Base-by-base conservation (phyloP, 2,797 vertebrate genomes). In the Macropodus opercularis region DNA sequence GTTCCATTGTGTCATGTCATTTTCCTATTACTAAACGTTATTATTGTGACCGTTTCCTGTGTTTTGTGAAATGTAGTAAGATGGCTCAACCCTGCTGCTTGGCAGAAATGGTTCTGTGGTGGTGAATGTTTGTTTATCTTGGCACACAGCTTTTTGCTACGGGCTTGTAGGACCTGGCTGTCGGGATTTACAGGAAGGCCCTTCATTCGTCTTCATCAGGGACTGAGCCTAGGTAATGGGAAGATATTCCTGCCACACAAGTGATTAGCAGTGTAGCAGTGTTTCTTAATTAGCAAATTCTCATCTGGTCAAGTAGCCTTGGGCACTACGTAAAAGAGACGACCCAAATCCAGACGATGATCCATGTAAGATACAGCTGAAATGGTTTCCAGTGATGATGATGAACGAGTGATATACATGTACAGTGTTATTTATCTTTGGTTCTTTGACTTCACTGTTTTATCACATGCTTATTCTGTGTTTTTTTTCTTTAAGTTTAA, bases 171-270 rank as follows among this genome's bases (percentile, higher is more conserved):
- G 73, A 81, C 77, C 71, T 59, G 66, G 74, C 75, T 77, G 79
- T 75, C 71, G 80, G 69, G 62, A 65, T 84, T 81, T 81, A 77
- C 65, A 61, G 62, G 49, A 49, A 65, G 76, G 63, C 50, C 50
- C 51, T 77, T 67, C 74, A 79, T 88, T 88, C 72, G 71, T 86
- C 81, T 87, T 73, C 79, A 80, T 85, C 83, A 63, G 60, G 54
- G 64, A 42, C 76, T 56, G 57, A 78, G 76, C 60, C 46, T 40
- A 55, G 54, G 60, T 84, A 81, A 87, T 83, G 76, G 81, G 76
- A 71, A 69, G 56, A 54, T 72, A 84, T 72, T 61, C 71, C 68
- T 75, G 73, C 72, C 66, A 55, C 55, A 66, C 11, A 66, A 77
- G 58, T 79, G 73, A 83, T 87, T 75, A 63, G 49, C 79, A 85